Percentiles rank a stretch among this genome's conserved stretches.
phyloP scores from a whole-genome alignment of 92 coral and sea anemone genomes.

The Palythoa grandiflora region DNA sequence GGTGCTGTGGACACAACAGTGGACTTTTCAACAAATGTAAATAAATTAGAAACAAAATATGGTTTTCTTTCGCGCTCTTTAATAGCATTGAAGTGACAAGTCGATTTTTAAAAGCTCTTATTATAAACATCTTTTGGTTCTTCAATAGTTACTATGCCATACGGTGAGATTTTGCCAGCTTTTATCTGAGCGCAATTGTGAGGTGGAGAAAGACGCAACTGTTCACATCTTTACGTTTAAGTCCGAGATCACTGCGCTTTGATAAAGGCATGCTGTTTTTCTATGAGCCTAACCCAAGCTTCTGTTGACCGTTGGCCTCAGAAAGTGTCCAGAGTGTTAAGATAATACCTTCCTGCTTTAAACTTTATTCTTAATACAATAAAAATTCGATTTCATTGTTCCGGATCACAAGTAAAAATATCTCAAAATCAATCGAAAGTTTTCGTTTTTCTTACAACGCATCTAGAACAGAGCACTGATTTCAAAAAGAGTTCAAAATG shows the following conservation, averaged over 20 bases:
- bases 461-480: neutral
- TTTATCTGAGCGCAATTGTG: neutral
- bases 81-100: conserved; percentile 37
- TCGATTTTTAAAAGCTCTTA: conserved; percentile 16
- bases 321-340: neutral
- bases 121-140: conserved; percentile 10
- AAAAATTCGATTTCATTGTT: neutral
- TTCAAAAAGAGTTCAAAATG: neutral
- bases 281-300: neutral
- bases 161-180: conserved; percentile 36
- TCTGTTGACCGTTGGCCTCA: conserved; percentile 35
- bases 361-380: neutral
- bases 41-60: conserved; percentile 13
- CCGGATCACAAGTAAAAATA: neutral
- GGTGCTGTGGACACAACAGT: conserved; percentile 23
- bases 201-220: neutral
- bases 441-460: neutral
- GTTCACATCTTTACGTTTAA: neutral
- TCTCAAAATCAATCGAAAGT: neutral
- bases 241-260: conserved; percentile 18
- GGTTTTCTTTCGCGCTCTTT: conserved; percentile 5
- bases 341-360: conserved; percentile 3
- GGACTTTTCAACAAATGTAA: conserved; percentile 41
- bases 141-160: conserved; percentile 39
- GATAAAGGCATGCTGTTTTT: conserved; percentile 15